Base-by-base conservation (phyloP, 2,113 vertebrate genomes). In the Danionella cerebrum region DNA sequence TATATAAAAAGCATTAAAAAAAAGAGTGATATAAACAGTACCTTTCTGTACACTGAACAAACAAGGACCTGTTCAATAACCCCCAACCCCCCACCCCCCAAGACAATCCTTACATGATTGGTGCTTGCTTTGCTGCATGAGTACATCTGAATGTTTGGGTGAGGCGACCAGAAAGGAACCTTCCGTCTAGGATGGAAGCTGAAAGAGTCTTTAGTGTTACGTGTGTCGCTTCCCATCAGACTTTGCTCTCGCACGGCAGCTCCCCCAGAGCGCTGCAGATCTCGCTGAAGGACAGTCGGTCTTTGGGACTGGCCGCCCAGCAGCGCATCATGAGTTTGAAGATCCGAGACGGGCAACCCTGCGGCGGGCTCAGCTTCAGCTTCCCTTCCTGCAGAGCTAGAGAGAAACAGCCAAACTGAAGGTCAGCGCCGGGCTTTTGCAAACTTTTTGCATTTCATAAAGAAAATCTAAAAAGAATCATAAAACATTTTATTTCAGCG, bases 251-350 rank as follows among this genome's bases (percentile, higher is more conserved):
- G 0, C 85, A 73, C 0, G 89, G 76, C 76, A 80, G 86, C 29
- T 93, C 88, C 54, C 87, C 85, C 0, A 94, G 86, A 35, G 83
- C 35, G 1, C 80, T 78, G 67, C 84, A 79, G 0, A 93, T 83
- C 76, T 93, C 91, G 0, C 90, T 90, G 85, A 94, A 94, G 44
- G 91, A 92, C 1, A 90, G 90, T 42, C 92, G 83, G 52, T 94
- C 92, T 80, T 92, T 93, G 0, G 90, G 91, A 77, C 90, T 93
- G 67, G 78, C 72, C 12, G 92, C 87, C 90, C 91, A 92, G 79
- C 92, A 93, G 68, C 83, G 87, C 71, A 90, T 85, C 91, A 94
- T 93, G 81, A 93, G 84, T 76, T 91, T 91, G 80, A 88, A 84
- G 1, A 91, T 73, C 65, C 88, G 88, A 7, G 91, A 88, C 1